These are phyloP conservation scores for Cnemophilus loriae DNA, from an alignment of 2,113 vertebrate species.

Conservation along the genomic window DNA sequence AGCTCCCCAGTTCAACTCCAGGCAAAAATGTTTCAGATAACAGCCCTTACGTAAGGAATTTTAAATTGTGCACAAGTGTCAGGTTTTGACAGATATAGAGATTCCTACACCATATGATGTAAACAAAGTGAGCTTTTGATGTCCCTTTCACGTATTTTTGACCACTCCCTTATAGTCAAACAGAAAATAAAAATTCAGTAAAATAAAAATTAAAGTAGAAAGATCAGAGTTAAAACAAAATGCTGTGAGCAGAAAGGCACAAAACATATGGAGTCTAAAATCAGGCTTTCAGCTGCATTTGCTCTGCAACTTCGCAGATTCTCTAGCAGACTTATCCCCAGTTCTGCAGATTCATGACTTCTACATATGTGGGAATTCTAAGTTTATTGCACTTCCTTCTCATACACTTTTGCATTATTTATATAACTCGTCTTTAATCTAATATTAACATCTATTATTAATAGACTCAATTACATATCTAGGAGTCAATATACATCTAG, in stretches of 20 bases:
- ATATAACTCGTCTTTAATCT: conserved; percentile 25
- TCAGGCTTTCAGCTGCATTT: neutral
- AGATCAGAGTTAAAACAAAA: neutral
- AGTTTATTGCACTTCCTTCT: neutral
- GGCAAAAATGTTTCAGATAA: neutral
- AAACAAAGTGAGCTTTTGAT: neutral
- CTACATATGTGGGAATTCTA: neutral
- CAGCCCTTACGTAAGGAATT: neutral
- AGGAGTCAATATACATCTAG: conserved; percentile 32
- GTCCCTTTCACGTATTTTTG: neutral
- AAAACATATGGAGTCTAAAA: neutral
- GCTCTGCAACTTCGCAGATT: neutral
- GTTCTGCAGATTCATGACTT: neutral
- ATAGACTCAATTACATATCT: conserved; percentile 37
- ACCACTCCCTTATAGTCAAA: neutral
- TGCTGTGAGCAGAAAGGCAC: neutral
- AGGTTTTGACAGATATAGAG: neutral
- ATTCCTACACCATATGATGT: neutral
- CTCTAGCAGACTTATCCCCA: neutral
- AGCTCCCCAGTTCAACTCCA: neutral
- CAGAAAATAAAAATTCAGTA: neutral
- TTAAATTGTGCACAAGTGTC: neutral
- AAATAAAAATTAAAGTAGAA: neutral
- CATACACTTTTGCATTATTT: conserved; percentile 45
- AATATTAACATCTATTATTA: conserved; percentile 52